Conservation (phyloP, 2,888 invertebrate species). For the Nebria salina region DNA sequence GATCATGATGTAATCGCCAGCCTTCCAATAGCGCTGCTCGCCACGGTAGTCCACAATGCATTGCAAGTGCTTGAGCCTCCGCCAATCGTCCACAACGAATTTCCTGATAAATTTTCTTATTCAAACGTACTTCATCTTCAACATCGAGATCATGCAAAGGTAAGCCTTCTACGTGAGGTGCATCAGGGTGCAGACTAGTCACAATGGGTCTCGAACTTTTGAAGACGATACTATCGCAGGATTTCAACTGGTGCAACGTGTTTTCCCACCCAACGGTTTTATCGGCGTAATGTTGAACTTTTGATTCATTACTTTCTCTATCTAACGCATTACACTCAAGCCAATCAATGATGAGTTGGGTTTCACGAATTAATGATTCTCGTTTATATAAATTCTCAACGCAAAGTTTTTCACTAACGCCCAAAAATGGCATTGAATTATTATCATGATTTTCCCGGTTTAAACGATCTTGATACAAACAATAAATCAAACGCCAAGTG, state of each 20-base stretch:
- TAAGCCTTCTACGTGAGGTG: slow-evolving; percentile 80
- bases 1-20: slow-evolving; percentile 88
- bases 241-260: slow-evolving; percentile 78
- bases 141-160: slow-evolving; percentile 86
- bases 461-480: slow-evolving; percentile 83
- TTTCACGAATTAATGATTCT: slow-evolving; percentile 69
- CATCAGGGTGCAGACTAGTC: slow-evolving; percentile 87
- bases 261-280: slow-evolving; percentile 90
- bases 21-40: slow-evolving; percentile 90
- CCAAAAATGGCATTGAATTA: slow-evolving; percentile 57
- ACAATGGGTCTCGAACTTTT: slow-evolving; percentile 69
- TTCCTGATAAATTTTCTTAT: slow-evolving; percentile 74
- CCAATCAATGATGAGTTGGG: slow-evolving; percentile 93
- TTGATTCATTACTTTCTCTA: slow-evolving; percentile 58
- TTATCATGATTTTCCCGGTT: slow-evolving; percentile 60
- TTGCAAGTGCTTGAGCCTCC: slow-evolving; percentile 84
- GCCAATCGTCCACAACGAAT: slow-evolving; percentile 87
- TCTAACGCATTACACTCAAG: slow-evolving; percentile 82
- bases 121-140: slow-evolving; percentile 77
- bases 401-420: slow-evolving; percentile 70
- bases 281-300: slow-evolving; percentile 81
- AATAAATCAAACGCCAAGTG: slow-evolving; percentile 87
- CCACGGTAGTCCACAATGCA: slow-evolving; percentile 91
- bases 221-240: slow-evolving; percentile 68
- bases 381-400: slow-evolving; percentile 68